Conservation (phyloP, 2,797 vertebrate genomes). For the Macropodus opercularis region DNA sequence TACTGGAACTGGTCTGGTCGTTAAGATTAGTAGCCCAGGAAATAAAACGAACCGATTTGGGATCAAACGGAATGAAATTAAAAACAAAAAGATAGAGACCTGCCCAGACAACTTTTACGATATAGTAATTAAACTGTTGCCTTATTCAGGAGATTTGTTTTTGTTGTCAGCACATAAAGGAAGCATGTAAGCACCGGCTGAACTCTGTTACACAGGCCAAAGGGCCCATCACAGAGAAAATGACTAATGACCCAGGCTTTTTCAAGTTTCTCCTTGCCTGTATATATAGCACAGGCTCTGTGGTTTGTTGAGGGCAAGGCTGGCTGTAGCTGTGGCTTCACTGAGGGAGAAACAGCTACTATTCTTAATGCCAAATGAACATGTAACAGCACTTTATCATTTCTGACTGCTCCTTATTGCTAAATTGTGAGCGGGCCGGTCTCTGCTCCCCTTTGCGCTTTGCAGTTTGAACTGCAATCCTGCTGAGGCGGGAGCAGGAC, state of each 20-base stretch:
- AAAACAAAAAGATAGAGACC: slow-evolving; percentile 40
- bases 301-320: slow-evolving; percentile 59
- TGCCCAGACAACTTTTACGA: slow-evolving; percentile 38
- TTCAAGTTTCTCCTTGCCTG: slow-evolving; percentile 40
- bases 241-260: slow-evolving; percentile 60
- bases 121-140: slow-evolving; percentile 58
- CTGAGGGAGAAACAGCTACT: slow-evolving; percentile 56
- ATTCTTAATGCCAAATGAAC: slow-evolving; percentile 70
- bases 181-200: slow-evolving; percentile 49
- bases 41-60: slow-evolving; percentile 76
- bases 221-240: slow-evolving; percentile 46
- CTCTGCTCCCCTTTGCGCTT: slow-evolving; percentile 18
- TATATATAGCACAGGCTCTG: slow-evolving; percentile 59
- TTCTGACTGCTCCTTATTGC: slow-evolving; percentile 66
- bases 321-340: slow-evolving; percentile 58
- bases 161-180: slow-evolving; percentile 69
- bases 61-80: slow-evolving; percentile 66
- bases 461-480: slow-evolving; percentile 41
- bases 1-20: slow-evolving; percentile 57
- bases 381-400: slow-evolving; percentile 65
- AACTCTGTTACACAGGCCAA: slow-evolving; percentile 54
- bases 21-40: slow-evolving; percentile 71
- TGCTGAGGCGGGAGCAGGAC: slow-evolving; percentile 49
- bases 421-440: slow-evolving; percentile 44
- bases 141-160: slow-evolving; percentile 68